Conservation (phyloP, 2,888 invertebrate species). For the Mythimna lalbum region DNA sequence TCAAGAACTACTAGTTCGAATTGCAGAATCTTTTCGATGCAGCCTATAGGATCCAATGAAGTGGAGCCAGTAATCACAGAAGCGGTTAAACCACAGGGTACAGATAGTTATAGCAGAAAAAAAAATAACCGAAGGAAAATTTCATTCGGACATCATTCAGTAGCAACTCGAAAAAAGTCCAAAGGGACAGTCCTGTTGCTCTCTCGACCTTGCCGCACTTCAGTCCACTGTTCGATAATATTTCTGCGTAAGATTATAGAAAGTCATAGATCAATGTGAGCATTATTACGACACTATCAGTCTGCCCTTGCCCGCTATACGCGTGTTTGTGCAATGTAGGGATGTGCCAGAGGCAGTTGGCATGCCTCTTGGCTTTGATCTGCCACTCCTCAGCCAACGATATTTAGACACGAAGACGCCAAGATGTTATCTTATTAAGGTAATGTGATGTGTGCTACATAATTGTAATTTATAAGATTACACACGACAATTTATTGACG, state of each 20-base stretch:
- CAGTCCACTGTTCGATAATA: constrained; percentile 42
- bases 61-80: too few relatives aligned
- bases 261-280: constrained; percentile 65
- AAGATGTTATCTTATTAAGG: constrained; percentile 70
- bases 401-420: constrained; percentile 87
- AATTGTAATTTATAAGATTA: constrained; percentile 60
- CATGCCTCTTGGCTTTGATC: constrained; percentile 79
- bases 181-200: background rate
- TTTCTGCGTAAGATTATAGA: constrained; percentile 55
- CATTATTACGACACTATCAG: constrained; percentile 68
- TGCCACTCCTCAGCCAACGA: constrained; percentile 78
- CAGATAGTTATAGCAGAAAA: too few relatives aligned
- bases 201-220: constrained; percentile 13
- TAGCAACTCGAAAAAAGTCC: background rate
- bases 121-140: too few relatives aligned
- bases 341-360: constrained; percentile 84
- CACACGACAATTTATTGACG: constrained; percentile 39
- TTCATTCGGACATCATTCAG: background rate
- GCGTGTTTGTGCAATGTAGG: constrained; percentile 77
- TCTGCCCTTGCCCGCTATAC: constrained; percentile 78
- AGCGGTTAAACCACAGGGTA: too few relatives aligned
- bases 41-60: too few relatives aligned
- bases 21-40: too few relatives aligned
- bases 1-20: too few relatives aligned
- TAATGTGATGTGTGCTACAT: constrained; percentile 64